A percentile compares a stretch with the other conserved stretches of the same genome.
phyloP scores from a whole-genome alignment of 2,888 invertebrate species.

The Lasioglossum pauxillum region DNA sequence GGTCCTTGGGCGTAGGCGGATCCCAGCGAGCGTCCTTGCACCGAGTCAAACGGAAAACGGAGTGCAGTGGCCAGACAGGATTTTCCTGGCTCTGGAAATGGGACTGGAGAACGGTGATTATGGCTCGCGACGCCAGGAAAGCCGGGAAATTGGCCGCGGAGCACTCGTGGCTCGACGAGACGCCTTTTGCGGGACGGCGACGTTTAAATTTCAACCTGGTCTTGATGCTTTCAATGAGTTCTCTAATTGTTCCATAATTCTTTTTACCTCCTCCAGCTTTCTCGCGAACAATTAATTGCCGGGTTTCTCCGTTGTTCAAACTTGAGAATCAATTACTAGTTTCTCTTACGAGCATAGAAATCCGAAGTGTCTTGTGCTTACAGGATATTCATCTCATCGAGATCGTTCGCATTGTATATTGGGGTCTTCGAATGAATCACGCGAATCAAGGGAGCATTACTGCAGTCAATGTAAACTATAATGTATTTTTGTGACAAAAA shows the following conservation, averaged over 20 bases:
- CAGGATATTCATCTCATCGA: too few relatives aligned
- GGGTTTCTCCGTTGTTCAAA: not conserved
- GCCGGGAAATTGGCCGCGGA: constrained; percentile 38
- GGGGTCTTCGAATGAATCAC: too few relatives aligned
- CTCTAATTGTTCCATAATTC: constrained; percentile 1
- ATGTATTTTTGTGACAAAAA: too few relatives aligned
- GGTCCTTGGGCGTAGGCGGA: constrained; percentile 12
- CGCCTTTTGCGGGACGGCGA: not conserved
- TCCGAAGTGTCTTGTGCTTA: too few relatives aligned
- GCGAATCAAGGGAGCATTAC: too few relatives aligned
- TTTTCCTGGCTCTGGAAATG: constrained; percentile 42
- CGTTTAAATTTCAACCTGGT: constrained; percentile 6
- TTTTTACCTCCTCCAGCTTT: not conserved
- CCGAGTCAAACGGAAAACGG: constrained; percentile 25
- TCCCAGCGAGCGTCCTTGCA: constrained; percentile 56
- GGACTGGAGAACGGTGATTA: constrained; percentile 43
- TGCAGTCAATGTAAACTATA: too few relatives aligned
- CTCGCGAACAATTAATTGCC: not conserved
- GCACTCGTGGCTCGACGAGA: not conserved
- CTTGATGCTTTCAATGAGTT: constrained; percentile 8
- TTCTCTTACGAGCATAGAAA: too few relatives aligned
- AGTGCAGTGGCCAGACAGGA: constrained; percentile 33
- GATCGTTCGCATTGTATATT: too few relatives aligned
- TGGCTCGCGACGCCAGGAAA: constrained; percentile 37
- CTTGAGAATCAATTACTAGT: too few relatives aligned